Conservation (phyloP, 2,888 invertebrate species). For the Argyresthia goedartella region DNA sequence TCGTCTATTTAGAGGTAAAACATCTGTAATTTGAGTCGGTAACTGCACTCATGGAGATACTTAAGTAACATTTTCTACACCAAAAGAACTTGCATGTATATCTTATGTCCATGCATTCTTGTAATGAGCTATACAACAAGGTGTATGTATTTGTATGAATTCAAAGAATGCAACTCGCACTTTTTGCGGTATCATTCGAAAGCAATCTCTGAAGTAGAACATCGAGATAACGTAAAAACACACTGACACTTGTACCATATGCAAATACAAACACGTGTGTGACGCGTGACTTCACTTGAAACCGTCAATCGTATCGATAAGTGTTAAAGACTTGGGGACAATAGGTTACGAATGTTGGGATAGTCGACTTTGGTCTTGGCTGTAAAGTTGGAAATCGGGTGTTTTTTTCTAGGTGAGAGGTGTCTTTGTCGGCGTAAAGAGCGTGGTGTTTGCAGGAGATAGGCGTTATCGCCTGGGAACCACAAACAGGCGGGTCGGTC, state of each 20-base stretch:
- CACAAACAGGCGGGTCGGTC: constrained; percentile 54
- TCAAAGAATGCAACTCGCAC: no score
- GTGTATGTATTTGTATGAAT: no score
- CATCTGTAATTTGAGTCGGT: no score
- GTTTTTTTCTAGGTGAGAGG: no score
- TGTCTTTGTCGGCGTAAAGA: constrained; percentile 28
- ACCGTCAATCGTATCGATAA: constrained; percentile 31
- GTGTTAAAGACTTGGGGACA: constrained; percentile 48
- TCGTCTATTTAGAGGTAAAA: no score
- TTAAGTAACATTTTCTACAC: no score
- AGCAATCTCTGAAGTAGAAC: constrained; percentile 1
- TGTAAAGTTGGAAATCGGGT: constrained; percentile 30
- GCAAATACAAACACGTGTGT: constrained; percentile 45
- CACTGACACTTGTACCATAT: constrained; percentile 45
- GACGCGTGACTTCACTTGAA: constrained; percentile 60
- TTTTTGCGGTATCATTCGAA: no score
- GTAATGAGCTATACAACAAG: no score
- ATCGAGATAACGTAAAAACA: constrained; percentile 8
- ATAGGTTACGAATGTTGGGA: constrained; percentile 5
- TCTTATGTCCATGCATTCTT: no score
- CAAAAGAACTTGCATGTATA: no score
- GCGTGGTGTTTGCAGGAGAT: constrained; percentile 64
- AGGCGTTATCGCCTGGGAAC: constrained; percentile 67
- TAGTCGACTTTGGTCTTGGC: constrained; percentile 2
- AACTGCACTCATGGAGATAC: no score